Percentiles rank a stretch among this genome's conserved stretches.
Conservation (phyloP, 1,140 invertebrate species). For the Mercenaria mercenaria region DNA sequence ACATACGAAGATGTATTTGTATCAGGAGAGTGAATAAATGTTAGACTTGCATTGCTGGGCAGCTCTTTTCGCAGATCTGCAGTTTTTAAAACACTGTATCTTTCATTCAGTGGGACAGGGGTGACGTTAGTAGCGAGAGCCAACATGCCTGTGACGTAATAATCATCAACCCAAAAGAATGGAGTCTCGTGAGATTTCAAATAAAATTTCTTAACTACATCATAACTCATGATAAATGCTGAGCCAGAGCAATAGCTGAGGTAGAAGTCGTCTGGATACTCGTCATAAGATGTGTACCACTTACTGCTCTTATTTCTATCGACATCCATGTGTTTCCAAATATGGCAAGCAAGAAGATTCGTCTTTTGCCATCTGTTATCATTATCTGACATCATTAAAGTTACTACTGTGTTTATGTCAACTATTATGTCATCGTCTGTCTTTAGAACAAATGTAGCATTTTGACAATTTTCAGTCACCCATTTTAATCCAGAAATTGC, state of each 20-base stretch:
- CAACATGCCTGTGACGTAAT: conserved; percentile 79
- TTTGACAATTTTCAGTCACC: conserved; percentile 89
- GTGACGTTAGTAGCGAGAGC: conserved; percentile 28
- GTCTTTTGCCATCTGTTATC: conserved; percentile 34
- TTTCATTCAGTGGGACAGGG: conserved; percentile 40
- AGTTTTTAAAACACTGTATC: conserved; percentile 53
- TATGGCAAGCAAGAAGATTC: conserved; percentile 51
- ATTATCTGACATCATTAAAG: conserved; percentile 12
- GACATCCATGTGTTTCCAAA: conserved; percentile 73
- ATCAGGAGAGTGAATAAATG: conserved; percentile 59
- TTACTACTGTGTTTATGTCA: conserved; percentile 55
- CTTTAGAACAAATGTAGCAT: conserved; percentile 92
- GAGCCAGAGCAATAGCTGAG: conserved; percentile 66
- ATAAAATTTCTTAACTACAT: conserved; percentile 81
- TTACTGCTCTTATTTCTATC: conserved; percentile 80
- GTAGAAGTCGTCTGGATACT: conserved; percentile 81
- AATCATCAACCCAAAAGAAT: conserved; percentile 84
- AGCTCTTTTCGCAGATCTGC: conserved; percentile 25
- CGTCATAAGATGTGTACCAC: conserved; percentile 81
- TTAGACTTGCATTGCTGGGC: conserved; percentile 37
- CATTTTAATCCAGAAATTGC: conserved; percentile 94
- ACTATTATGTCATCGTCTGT: conserved; percentile 93
- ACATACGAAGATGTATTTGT: conserved; percentile 30
- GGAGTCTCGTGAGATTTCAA: conserved; percentile 68
- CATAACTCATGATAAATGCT: conserved; percentile 81